phyloP scores from a whole-genome alignment of 2,797 vertebrate genomes.

The Acrossocheilus fasciatus region DNA sequence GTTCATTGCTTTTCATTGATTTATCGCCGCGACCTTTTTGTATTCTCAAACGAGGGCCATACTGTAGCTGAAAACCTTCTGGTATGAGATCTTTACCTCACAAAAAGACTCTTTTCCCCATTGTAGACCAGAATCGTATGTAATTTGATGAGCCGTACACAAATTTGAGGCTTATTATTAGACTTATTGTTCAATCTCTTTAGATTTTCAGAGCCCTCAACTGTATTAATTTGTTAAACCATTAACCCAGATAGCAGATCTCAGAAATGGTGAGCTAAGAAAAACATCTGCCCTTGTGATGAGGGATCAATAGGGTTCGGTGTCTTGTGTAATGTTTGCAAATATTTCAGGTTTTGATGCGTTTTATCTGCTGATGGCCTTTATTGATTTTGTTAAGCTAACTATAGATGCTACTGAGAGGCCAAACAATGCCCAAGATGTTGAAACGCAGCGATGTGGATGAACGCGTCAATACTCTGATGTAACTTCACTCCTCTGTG shows the following conservation, averaged over 20 bases:
- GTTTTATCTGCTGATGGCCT: slow-evolving; percentile 51
- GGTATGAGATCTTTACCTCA: background rate
- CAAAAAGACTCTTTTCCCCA: too few relatives aligned
- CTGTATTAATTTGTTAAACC: background rate
- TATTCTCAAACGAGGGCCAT: background rate
- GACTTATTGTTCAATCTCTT: background rate
- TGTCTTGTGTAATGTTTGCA: slow-evolving; percentile 54
- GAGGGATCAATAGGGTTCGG: slow-evolving; percentile 49
- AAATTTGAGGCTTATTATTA: too few relatives aligned
- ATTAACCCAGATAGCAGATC: background rate
- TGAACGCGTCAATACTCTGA: slow-evolving; percentile 20
- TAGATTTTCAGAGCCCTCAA: background rate
- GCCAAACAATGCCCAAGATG: slow-evolving; percentile 26
- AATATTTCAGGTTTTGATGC: slow-evolving; percentile 50
- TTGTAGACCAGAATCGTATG: background rate
- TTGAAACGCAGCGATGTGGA: slow-evolving; percentile 7
- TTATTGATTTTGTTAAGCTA: slow-evolving; percentile 50
- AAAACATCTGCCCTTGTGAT: slow-evolving; percentile 31
- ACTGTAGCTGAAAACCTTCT: background rate
- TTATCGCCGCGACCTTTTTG: background rate
- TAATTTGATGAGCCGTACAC: background rate
- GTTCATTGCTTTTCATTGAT: slow-evolving; percentile 1
- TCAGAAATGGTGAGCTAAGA: background rate
- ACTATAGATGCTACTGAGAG: slow-evolving; percentile 23
- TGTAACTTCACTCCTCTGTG: background rate